phyloP scores from a whole-genome alignment of 1,140 invertebrate genomes.

The Nasonia longicornis region DNA sequence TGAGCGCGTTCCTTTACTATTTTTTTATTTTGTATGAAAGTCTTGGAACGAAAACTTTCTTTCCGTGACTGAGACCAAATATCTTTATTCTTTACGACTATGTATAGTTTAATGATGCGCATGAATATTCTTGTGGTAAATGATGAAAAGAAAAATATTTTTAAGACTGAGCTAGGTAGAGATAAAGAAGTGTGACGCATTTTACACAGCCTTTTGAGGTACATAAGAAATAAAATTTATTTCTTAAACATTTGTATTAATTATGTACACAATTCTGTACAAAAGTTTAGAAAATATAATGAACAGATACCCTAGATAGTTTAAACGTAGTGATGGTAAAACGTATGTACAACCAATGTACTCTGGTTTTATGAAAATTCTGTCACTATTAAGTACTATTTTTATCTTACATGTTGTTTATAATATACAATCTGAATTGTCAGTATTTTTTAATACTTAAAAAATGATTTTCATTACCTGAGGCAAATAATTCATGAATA shows the following conservation, averaged over 20 bases:
- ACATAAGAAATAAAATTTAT: conserved; percentile 55
- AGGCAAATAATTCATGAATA: conserved; percentile 17
- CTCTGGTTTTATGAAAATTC: conserved; percentile 50
- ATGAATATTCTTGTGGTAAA: conserved; percentile 4
- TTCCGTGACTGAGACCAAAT: conserved; percentile 3
- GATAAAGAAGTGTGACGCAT: conserved; percentile 28
- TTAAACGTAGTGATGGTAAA: conserved; percentile 50
- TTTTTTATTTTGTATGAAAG: conserved; percentile 13
- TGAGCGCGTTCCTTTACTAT: background rate
- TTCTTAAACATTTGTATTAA: conserved; percentile 52
- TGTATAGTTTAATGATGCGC: background rate
- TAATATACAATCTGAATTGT: conserved; percentile 52
- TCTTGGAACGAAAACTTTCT: background rate
- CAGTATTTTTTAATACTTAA: conserved; percentile 30
- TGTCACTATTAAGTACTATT: conserved; percentile 50
- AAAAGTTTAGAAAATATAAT: conserved; percentile 59
- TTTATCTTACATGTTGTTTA: conserved; percentile 46
- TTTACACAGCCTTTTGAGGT: conserved; percentile 22
- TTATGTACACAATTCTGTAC: conserved; percentile 59
- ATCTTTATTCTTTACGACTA: background rate
- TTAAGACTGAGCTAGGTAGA: conserved; percentile 41
- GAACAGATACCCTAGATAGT: conserved; percentile 47
- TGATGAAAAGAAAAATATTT: conserved; percentile 11
- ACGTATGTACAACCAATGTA: conserved; percentile 57
- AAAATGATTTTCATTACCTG: background rate